Percentiles rank a stretch among this genome's conserved stretches.
These are phyloP conservation scores for Phycodurus eques DNA, from an alignment of 2,113 vertebrate genomes.

Conservation along the genomic window DNA sequence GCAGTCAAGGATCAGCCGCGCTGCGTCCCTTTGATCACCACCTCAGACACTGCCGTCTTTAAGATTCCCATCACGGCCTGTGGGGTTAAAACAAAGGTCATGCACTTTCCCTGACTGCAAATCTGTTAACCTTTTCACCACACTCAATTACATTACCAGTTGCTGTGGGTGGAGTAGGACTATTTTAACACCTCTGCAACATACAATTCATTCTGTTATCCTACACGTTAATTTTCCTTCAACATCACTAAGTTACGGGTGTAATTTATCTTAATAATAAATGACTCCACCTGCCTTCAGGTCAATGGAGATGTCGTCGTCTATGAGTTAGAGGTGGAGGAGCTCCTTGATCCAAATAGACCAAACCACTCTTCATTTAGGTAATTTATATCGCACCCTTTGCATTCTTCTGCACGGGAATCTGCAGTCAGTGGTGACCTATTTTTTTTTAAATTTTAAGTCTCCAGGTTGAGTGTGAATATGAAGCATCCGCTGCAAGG, in stretches of 20 bases:
- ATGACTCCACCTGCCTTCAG: slow-evolving; percentile 22
- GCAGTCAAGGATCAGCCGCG: slow-evolving; percentile 47
- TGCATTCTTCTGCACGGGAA: background rate
- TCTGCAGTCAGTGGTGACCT: background rate
- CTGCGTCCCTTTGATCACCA: slow-evolving; percentile 52
- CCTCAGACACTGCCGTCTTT: slow-evolving; percentile 51
- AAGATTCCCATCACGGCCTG: slow-evolving; percentile 62
- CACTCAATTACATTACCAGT: background rate
- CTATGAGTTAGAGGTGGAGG: slow-evolving; percentile 63
- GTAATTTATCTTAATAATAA: background rate
- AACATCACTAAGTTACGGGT: no score
- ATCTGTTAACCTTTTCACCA: no score
- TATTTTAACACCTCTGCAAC: background rate
- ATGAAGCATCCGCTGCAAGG: slow-evolving; percentile 19
- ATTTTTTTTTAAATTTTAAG: slow-evolving; percentile 19
- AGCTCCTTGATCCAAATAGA: background rate
- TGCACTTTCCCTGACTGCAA: background rate
- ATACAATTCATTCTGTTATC: no score
- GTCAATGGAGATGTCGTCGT: slow-evolving; percentile 31
- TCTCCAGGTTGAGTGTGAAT: slow-evolving; percentile 61
- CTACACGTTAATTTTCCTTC: no score
- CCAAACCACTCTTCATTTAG: slow-evolving; percentile 30
- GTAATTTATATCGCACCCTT: slow-evolving; percentile 20
- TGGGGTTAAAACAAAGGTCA: slow-evolving; percentile 53
- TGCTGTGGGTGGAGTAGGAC: background rate